phyloP scores from a whole-genome alignment of 2,113 vertebrate species.

The Myiagra hebetior region DNA sequence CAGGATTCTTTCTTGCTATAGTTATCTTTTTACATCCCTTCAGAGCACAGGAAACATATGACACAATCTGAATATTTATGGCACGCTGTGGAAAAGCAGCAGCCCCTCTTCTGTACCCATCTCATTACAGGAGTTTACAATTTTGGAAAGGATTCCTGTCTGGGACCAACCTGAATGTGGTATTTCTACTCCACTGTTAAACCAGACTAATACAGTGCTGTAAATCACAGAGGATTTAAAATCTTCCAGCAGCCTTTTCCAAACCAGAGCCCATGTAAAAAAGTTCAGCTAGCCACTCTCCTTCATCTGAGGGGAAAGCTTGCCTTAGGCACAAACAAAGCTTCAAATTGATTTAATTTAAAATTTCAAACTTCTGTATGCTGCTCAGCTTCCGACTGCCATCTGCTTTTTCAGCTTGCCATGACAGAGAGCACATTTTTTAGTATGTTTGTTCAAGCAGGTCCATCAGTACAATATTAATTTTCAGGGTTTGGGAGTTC shows the following conservation, averaged over 20 bases:
- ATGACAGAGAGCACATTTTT: slow-evolving; percentile 72
- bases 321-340: slow-evolving; percentile 76
- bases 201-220: background rate
- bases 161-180: background rate
- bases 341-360: slow-evolving; percentile 81
- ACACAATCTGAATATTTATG: slow-evolving; percentile 50
- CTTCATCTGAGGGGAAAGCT: slow-evolving; percentile 72
- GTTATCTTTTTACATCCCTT: background rate
- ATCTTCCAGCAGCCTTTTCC: slow-evolving; percentile 26
- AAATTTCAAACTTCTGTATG: slow-evolving; percentile 77
- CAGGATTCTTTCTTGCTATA: background rate
- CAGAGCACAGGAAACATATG: slow-evolving; percentile 31
- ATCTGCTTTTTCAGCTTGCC: slow-evolving; percentile 76
- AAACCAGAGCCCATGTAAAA: slow-evolving; percentile 46
- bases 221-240: background rate
- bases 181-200: background rate
- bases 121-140: slow-evolving; percentile 6
- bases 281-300: slow-evolving; percentile 64
- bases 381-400: slow-evolving; percentile 76
- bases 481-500: slow-evolving; percentile 41
- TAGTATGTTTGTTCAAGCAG: slow-evolving; percentile 76
- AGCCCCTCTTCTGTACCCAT: slow-evolving; percentile 12
- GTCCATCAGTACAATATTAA: slow-evolving; percentile 78
- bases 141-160: background rate
- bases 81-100: slow-evolving; percentile 26